Conservation (phyloP, 2,888 invertebrate species). For the Tachystola acroxantha region DNA sequence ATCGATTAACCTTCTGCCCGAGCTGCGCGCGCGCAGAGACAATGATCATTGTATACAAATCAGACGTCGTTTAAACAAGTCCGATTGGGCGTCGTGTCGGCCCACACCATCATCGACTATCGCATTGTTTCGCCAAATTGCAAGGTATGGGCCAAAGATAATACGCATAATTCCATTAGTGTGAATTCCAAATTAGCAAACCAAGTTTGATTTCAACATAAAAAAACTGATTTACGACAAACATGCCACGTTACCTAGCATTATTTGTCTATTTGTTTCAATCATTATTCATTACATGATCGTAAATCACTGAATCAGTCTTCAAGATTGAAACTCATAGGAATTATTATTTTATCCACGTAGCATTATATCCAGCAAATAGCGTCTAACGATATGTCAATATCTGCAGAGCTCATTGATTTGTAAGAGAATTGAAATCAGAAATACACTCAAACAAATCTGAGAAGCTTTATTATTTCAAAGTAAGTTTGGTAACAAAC, state of each 20-base stretch:
- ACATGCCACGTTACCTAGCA: too few relatives aligned
- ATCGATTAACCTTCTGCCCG: constrained; percentile 41
- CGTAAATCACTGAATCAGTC: too few relatives aligned
- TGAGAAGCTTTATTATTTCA: constrained; percentile 16
- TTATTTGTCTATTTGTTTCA: too few relatives aligned
- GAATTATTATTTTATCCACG: too few relatives aligned
- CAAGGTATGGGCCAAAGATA: neutral
- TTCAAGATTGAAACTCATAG: too few relatives aligned
- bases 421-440: constrained; percentile 4
- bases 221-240: too few relatives aligned
- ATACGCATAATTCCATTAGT: too few relatives aligned
- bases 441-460: constrained; percentile 11
- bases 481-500: constrained; percentile 8
- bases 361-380: neutral
- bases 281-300: too few relatives aligned
- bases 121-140: constrained; percentile 7
- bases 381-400: constrained; percentile 1
- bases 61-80: constrained; percentile 42
- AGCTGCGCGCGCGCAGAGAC: constrained; percentile 28
- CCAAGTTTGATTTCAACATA: too few relatives aligned
- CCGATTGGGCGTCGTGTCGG: constrained; percentile 27
- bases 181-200: too few relatives aligned
- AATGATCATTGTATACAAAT: constrained; percentile 77
- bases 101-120: constrained; percentile 32
- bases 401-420: constrained; percentile 1